These are phyloP conservation scores for Urocitellus parryii DNA, from an alignment of 2,113 vertebrate genomes.

Conservation along the genomic window DNA sequence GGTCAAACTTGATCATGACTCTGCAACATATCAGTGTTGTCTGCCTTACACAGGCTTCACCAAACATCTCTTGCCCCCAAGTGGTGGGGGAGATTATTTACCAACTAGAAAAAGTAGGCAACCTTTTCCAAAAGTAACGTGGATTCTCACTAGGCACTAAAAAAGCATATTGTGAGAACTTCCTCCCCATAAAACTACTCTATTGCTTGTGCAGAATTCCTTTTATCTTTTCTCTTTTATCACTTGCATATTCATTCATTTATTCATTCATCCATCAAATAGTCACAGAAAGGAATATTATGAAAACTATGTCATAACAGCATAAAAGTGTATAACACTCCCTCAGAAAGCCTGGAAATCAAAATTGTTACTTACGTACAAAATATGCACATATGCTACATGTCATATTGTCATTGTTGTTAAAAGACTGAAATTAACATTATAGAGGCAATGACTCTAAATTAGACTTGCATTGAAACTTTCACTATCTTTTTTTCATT, in stretches of 20 bases:
- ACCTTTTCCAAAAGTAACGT: neutral
- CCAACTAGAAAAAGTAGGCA: neutral
- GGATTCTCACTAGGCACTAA: neutral
- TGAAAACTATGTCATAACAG: neutral
- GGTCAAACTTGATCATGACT: neutral
- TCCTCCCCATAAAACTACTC: neutral
- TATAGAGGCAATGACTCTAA: neutral
- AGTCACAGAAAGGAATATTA: neutral
- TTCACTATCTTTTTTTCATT: neutral
- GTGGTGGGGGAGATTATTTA: neutral
- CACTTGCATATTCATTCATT: neutral
- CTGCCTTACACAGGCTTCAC: neutral
- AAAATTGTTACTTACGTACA: neutral
- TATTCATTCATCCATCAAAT: neutral
- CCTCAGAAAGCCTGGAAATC: neutral
- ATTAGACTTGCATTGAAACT: neutral
- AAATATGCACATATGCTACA: neutral
- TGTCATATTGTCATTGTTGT: neutral
- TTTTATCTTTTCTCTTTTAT: neutral
- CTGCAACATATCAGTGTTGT: neutral
- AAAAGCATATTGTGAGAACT: neutral
- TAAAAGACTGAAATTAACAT: neutral
- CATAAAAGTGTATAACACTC: neutral
- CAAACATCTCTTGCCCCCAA: neutral
- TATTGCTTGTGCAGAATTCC: neutral